Evolutionary conservation across 2,797 vertebrate genomes (phyloP), one percentile per base, ranked within the genome.

Genomic region (Austrolebias charrua): DNA sequence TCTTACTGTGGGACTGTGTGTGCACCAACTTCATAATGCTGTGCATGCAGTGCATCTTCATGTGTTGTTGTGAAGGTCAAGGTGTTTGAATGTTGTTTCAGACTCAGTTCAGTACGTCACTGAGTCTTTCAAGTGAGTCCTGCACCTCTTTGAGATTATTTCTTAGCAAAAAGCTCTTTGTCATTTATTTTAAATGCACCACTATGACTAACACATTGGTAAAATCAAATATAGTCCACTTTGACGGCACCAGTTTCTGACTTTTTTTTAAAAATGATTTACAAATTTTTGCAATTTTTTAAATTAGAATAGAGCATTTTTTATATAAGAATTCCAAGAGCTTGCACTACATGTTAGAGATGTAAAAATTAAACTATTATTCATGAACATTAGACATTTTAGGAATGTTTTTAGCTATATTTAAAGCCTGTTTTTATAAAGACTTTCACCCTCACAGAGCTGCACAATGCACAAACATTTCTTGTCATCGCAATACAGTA

Each of bases 71-170:
- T 29, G 44, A 55, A 43, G 60, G 46, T 58, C 31, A 20, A 2
- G 9, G 10, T 61, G 42, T 33, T 43, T 70, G 53, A 65, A 54
- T 60, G 40, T 63, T 54, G 54, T 9, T 19, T 54, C 31, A 53
- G 20, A 66, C 40, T 71, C 43, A 51, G 8, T 59, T 60, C 13
- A 58, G 43, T 48, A 51, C 59, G 50, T 51, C 29, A 29, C 15
- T 69, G 60, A 80, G 53, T 11, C 31, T 12, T 63, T 20, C 57
- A 77, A 56, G 40, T 76, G 80, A 82, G 69, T 80, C 71, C 79
- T 59, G 16, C 35, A 51, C 74, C 60, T 64, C 58, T 70, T 72
- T 75, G 47, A 35, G 53, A 57, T 69, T 9, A 19, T 66, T 50
- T 63, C 4, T 13, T 50, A 55, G 63, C 56, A 46, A 68, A 63